Conservation (phyloP, 1,140 invertebrate genomes). For the Philotrypesis tridentata region DNA sequence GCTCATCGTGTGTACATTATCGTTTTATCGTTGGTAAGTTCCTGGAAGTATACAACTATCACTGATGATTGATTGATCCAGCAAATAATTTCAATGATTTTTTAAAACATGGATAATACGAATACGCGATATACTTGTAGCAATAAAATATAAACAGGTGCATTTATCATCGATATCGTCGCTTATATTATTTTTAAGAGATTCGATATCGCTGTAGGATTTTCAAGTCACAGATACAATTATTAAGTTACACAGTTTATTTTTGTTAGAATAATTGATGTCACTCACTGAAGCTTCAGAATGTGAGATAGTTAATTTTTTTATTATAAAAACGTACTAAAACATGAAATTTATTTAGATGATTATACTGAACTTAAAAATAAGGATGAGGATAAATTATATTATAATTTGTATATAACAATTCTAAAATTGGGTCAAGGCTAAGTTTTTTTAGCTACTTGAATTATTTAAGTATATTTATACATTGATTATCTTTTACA, state of each 20-base stretch:
- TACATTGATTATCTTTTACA: constrained; percentile 59
- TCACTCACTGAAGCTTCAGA: constrained; percentile 4
- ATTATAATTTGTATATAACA: constrained; percentile 55
- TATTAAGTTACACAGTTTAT: constrained; percentile 26
- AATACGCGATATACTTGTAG: constrained; percentile 37
- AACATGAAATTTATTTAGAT: constrained; percentile 21
- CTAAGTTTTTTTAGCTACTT: constrained; percentile 54
- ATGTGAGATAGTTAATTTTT: constrained; percentile 24
- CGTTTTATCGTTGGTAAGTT: constrained; percentile 11
- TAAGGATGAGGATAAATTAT: constrained; percentile 42
- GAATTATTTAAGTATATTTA: constrained; percentile 55
- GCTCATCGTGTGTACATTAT: constrained; percentile 42
- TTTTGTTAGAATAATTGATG: constrained; percentile 41
- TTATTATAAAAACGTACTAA: constrained; percentile 30
- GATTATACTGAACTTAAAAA: constrained; percentile 25
- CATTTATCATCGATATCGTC: constrained; percentile 45
- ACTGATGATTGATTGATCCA: constrained; percentile 45
- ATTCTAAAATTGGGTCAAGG: constrained; percentile 48
- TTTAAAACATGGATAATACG: constrained; percentile 7
- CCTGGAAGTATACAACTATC: constrained; percentile 21
- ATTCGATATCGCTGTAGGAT: constrained; percentile 17
- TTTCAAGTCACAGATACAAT: constrained; percentile 34
- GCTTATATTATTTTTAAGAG: constrained; percentile 30
- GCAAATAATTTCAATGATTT: constrained; percentile 29
- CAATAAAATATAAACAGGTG: constrained; percentile 47